A percentile compares a stretch with the other conserved stretches of the same genome.
phyloP scores from a whole-genome alignment of 2,888 invertebrate genomes.

The Dicycla oo region DNA sequence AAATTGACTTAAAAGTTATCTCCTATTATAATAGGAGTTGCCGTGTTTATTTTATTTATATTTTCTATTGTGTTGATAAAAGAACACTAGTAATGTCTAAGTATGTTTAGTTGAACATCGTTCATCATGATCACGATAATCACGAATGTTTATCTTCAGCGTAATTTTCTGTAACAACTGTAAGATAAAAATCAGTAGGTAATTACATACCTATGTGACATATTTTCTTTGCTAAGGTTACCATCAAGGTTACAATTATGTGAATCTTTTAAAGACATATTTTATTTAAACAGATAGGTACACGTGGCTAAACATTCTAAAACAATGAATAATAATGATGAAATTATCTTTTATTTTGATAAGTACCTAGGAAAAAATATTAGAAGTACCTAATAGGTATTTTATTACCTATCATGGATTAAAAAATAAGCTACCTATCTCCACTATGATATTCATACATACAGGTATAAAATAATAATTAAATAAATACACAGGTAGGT shows the following conservation, averaged over 20 bases:
- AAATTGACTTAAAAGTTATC: conserved; percentile 11
- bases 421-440: not conserved
- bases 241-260: not conserved
- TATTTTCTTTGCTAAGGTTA: not conserved
- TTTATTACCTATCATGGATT: conserved; percentile 1
- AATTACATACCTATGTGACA: not conserved
- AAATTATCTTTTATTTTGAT: no score
- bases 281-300: no score
- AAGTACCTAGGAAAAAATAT: no score
- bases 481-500: not conserved
- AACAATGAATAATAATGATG: conserved; percentile 23
- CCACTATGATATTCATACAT: no score
- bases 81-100: not conserved
- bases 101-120: not conserved
- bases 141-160: no score
- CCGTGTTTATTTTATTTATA: not conserved
- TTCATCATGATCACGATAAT: no score
- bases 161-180: not conserved
- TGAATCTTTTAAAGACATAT: not conserved
- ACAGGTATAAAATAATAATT: conserved; percentile 2
- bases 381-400: not conserved
- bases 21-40: not conserved
- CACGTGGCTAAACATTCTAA: not conserved
- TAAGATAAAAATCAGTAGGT: conserved; percentile 1
- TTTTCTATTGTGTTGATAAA: not conserved